Conservation (phyloP, 2,888 invertebrate species). For the Drosophila quasianomalipes region DNA sequence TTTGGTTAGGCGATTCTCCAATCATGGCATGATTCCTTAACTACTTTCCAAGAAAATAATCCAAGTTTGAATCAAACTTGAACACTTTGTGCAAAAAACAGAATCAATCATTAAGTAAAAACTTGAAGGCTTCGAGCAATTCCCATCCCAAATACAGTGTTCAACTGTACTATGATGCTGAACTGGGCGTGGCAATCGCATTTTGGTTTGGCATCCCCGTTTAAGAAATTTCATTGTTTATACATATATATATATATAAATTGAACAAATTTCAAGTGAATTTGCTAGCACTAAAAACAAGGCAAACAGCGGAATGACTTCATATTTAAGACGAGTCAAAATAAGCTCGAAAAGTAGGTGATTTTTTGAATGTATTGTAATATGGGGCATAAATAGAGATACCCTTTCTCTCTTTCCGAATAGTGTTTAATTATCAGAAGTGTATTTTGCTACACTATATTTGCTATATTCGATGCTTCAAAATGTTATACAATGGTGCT, state of each 20-base stretch:
- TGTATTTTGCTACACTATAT: neutral
- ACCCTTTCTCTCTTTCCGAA: neutral
- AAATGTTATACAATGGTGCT: neutral
- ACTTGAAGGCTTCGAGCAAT: no score
- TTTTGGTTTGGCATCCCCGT: neutral
- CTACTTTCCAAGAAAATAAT: no score
- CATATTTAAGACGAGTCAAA: neutral
- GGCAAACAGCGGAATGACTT: neutral
- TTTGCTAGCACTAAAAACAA: neutral
- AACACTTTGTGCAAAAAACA: no score
- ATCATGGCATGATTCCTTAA: no score
- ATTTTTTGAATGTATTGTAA: neutral
- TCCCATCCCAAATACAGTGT: neutral
- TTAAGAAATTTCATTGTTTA: no score
- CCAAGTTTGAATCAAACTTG: no score
- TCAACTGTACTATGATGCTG: neutral
- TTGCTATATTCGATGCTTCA: neutral
- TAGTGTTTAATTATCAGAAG: neutral
- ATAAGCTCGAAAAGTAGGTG: neutral
- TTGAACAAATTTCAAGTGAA: neutral
- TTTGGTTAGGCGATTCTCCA: neutral
- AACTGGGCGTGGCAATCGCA: neutral
- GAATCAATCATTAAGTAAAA: no score
- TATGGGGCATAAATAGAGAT: neutral
- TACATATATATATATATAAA: neutral